These are phyloP conservation scores for Leguminivora glycinivorella DNA, from an alignment of 1,140 invertebrate species.

Conservation along the genomic window DNA sequence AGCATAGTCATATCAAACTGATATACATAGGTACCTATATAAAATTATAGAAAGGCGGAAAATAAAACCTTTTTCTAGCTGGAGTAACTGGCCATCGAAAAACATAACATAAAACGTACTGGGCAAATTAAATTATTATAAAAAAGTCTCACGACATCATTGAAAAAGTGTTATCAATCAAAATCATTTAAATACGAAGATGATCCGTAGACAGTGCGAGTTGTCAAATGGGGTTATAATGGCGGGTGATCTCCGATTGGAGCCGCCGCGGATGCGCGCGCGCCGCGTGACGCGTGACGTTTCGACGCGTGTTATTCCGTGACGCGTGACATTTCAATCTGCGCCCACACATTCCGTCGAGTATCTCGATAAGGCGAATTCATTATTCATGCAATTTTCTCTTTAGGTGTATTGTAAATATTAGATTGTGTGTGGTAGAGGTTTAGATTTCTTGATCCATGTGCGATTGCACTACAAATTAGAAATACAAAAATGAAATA, in stretches of 20 bases:
- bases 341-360: neutral
- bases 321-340: slow-evolving; percentile 24
- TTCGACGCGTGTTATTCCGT: slow-evolving; percentile 6
- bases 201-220: slow-evolving; percentile 45
- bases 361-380: neutral
- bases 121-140: neutral
- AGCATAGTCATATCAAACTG: too few relatives aligned
- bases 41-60: too few relatives aligned
- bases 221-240: slow-evolving; percentile 52
- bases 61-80: too few relatives aligned
- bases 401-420: neutral
- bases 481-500: too few relatives aligned
- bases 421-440: neutral
- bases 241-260: slow-evolving; percentile 35
- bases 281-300: slow-evolving; percentile 21
- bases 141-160: neutral
- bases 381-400: slow-evolving; percentile 5
- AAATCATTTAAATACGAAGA: slow-evolving; percentile 49
- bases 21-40: too few relatives aligned
- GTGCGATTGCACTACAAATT: too few relatives aligned
- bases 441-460: neutral
- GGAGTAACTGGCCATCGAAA: neutral
- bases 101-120: neutral
- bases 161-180: slow-evolving; percentile 34
- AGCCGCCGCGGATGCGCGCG: slow-evolving; percentile 35